Evolutionary conservation across 92 coral and sea anemone genomes (phyloP).

Genomic region (Heliopora coerulea): DNA sequence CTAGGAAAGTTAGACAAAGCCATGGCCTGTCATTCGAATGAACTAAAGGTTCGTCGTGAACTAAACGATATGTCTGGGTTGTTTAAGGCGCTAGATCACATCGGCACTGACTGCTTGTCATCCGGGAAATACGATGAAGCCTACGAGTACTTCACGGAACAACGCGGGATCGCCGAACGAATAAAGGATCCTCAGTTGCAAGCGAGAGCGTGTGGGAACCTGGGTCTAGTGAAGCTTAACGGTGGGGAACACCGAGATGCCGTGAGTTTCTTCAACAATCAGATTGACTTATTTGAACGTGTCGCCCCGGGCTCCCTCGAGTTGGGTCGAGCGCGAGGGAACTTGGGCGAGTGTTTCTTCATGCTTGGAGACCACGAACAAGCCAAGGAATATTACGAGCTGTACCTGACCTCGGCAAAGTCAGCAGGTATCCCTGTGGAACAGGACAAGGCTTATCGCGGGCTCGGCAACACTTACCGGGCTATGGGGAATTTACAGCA

Average conservation of each 20-base stretch:
- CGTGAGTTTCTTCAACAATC: conserved; percentile 76
- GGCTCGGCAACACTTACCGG: conserved; percentile 89
- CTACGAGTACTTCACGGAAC: conserved; percentile 72
- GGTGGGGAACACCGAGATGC: conserved; percentile 76
- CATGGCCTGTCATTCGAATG: conserved; percentile 67
- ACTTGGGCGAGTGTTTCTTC: conserved; percentile 82
- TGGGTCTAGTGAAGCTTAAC: conserved; percentile 76
- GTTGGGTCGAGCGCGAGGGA: conserved; percentile 91
- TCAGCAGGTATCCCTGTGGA: conserved; percentile 77
- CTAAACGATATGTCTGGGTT: conserved; percentile 61
- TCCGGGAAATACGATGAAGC: conserved; percentile 72
- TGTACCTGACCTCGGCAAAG: conserved; percentile 83
- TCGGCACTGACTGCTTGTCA: conserved; percentile 68
- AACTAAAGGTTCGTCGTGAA: conserved; percentile 64
- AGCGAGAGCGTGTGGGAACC: conserved; percentile 74
- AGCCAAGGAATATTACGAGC: conserved; percentile 70
- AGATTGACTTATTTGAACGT: conserved; percentile 73
- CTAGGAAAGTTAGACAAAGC: conserved; percentile 79
- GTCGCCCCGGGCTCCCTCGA: conserved; percentile 72
- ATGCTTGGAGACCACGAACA: conserved; percentile 74
- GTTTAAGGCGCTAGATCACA: conserved; percentile 79
- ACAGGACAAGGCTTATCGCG: conserved; percentile 98
- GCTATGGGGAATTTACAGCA: conserved; percentile 90
- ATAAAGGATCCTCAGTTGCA: conserved; percentile 65
- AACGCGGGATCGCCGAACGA: conserved; percentile 73